Conservation (phyloP, 2,797 vertebrate species). For the Sibirionetta formosa region DNA sequence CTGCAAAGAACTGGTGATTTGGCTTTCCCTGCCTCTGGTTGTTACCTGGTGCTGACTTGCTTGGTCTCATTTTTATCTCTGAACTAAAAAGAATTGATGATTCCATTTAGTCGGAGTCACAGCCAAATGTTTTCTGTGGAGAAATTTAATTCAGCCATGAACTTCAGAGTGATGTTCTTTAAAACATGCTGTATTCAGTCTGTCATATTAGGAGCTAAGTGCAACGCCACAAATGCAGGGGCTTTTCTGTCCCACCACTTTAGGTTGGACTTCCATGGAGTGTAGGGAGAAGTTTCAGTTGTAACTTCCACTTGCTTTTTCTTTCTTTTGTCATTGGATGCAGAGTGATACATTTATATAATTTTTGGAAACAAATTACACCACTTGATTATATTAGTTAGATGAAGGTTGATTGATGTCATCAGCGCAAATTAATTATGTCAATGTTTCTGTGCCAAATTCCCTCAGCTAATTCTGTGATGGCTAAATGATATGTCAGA, state of each 20-base stretch:
- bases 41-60: background rate
- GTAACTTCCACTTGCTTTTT: background rate
- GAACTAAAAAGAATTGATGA: background rate
- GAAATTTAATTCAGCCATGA: background rate
- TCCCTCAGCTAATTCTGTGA: conserved; percentile 49
- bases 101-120: background rate
- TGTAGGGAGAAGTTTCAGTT: background rate
- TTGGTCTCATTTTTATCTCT: background rate
- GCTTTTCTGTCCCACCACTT: too few relatives aligned
- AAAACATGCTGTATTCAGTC: background rate
- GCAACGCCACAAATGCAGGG: background rate
- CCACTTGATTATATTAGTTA: conserved; percentile 38
- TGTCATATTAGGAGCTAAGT: background rate
- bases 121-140: background rate
- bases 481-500: conserved; percentile 59
- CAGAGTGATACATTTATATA: rapidly evolving
- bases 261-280: background rate
- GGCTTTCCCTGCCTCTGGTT: background rate
- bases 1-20: background rate
- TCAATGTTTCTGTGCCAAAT: conserved; percentile 57
- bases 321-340: background rate
- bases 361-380: conserved; percentile 6
- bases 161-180: rapidly evolving
- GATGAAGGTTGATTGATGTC: conserved; percentile 50
- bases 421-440: conserved; percentile 67